These are phyloP conservation scores for Urosaurus nigricauda DNA, from an alignment of 2,797 vertebrate species.

Conservation along the genomic window DNA sequence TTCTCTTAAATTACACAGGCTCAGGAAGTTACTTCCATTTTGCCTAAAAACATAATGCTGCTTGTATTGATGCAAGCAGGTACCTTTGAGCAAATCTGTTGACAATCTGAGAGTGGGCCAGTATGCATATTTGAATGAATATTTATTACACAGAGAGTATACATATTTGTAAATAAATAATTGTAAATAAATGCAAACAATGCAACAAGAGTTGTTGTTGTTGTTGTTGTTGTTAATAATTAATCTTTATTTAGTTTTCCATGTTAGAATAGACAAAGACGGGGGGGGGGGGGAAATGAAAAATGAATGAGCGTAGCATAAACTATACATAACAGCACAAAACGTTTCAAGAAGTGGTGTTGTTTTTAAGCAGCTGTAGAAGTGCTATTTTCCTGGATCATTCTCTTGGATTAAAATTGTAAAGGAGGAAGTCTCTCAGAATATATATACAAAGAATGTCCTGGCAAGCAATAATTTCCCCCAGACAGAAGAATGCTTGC, in stretches of 20 bases:
- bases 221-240: too few relatives aligned
- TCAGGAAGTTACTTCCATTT: not conserved
- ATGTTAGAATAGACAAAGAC: too few relatives aligned
- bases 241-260: too few relatives aligned
- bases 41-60: not conserved
- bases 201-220: not conserved
- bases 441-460: slow-evolving; percentile 1
- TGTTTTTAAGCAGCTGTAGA: not conserved
- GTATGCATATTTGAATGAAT: not conserved
- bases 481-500: not conserved
- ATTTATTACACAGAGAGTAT: too few relatives aligned
- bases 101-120: not conserved
- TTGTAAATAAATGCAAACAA: not conserved
- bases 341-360: too few relatives aligned
- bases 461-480: not conserved
- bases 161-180: not conserved
- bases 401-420: not conserved
- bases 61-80: not conserved
- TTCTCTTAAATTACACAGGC: not conserved
- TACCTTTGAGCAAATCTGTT: not conserved
- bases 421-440: slow-evolving; percentile 2
- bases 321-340: too few relatives aligned
- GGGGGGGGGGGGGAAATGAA: too few relatives aligned
- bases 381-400: not conserved
- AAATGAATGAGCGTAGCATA: too few relatives aligned